These are phyloP conservation scores for Epizoanthus ramosus DNA, from an alignment of 92 coral and sea anemone genomes.

Conservation along the genomic window DNA sequence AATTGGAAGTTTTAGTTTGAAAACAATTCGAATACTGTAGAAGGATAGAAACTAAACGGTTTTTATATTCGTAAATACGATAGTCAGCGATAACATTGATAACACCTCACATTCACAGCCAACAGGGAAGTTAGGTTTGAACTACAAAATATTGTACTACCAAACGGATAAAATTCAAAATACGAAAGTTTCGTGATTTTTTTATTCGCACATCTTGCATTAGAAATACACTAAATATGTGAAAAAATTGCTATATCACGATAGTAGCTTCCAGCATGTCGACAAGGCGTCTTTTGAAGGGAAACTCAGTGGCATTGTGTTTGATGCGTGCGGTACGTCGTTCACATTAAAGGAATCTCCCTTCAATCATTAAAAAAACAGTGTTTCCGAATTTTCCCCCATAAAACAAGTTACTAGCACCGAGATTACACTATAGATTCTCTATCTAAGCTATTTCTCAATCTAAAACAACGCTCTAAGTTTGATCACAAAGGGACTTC, in stretches of 20 bases:
- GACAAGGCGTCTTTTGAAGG: constrained; percentile 27
- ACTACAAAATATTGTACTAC: constrained; percentile 7
- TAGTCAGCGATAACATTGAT: constrained; percentile 6
- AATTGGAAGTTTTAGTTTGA: constrained; percentile 4
- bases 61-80: constrained; percentile 10
- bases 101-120: neutral
- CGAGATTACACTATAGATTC: neutral
- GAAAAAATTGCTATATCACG: neutral
- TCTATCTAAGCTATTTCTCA: constrained; percentile 5
- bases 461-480: constrained; percentile 24
- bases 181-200: neutral
- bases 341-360: constrained; percentile 45
- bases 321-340: constrained; percentile 1
- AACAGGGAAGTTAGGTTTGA: constrained; percentile 20
- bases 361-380: neutral
- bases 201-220: neutral
- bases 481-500: constrained; percentile 32
- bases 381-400: constrained; percentile 27
- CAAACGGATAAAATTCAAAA: constrained; percentile 3
- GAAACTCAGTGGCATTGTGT: constrained; percentile 29
- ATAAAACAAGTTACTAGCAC: constrained; percentile 9
- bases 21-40: neutral
- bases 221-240: neutral
- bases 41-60: constrained; percentile 21
- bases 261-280: constrained; percentile 6